Conservation (phyloP, 2,888 invertebrate species). For the Thysanoteuthis rhombus region DNA sequence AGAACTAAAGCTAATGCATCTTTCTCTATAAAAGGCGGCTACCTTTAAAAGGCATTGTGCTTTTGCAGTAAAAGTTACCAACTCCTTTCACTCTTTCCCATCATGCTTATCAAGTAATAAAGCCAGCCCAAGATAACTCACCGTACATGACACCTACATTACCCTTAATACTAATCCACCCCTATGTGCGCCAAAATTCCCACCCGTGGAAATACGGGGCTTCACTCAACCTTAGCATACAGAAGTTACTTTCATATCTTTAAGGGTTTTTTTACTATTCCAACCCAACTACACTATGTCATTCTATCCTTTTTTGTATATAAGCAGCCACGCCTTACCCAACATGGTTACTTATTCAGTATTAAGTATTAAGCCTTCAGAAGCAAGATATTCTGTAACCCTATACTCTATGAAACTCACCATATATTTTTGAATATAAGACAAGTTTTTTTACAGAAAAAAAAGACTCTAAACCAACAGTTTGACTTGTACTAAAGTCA, state of each 20-base stretch:
- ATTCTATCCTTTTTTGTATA: neutral
- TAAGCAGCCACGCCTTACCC: neutral
- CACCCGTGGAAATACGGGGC: neutral
- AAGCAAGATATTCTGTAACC: no score
- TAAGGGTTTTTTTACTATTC: neutral
- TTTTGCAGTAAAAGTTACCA: neutral
- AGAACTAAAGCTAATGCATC: neutral
- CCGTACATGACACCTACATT: no score
- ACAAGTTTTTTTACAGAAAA: no score
- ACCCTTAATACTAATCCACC: neutral
- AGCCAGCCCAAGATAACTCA: no score
- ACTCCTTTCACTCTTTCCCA: no score
- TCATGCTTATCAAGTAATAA: no score
- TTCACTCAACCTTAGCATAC: neutral
- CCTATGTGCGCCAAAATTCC: neutral
- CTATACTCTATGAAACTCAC: no score
- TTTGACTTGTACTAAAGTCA: no score
- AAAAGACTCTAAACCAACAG: no score
- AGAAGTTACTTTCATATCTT: neutral
- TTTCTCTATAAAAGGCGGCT: neutral
- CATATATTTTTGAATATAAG: no score
- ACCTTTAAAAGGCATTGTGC: neutral
- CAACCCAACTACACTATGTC: neutral
- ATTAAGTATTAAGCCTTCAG: no score
- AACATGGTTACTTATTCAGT: neutral